Evolutionary conservation across 2,113 vertebrate species (phyloP).

Genomic region (Cryptomyrus ogoouensis): DNA sequence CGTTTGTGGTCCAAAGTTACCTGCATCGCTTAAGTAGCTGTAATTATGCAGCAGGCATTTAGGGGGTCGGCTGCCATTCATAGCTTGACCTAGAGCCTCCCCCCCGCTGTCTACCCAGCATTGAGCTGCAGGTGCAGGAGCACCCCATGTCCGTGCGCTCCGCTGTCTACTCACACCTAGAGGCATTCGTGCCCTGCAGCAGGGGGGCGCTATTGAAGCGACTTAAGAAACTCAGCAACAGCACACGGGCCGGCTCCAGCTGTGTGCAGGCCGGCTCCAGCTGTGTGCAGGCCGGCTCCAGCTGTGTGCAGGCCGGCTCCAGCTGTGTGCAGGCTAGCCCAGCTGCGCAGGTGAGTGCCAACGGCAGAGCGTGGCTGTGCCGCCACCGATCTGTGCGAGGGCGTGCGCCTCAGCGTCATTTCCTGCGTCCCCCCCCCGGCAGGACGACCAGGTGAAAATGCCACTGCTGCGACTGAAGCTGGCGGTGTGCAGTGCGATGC

Average conservation of each 20-base stretch:
- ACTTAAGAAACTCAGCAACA: constrained; percentile 77
- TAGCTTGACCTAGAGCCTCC: not conserved
- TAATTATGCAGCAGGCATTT: not conserved
- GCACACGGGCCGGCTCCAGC: constrained; percentile 68
- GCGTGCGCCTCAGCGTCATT: too few relatives aligned
- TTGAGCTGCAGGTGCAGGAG: constrained; percentile 80
- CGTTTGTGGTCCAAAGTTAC: not conserved
- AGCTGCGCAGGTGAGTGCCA: not conserved
- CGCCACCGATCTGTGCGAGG: not conserved
- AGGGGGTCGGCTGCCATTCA: not conserved
- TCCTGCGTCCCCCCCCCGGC: not conserved
- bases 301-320: constrained; percentile 46
- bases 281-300: not conserved
- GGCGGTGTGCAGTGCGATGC: constrained; percentile 89
- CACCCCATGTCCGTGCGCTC: constrained; percentile 60
- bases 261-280: not conserved
- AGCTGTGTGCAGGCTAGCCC: not conserved
- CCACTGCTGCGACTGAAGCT: constrained; percentile 80
- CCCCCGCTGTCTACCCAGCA: constrained; percentile 51
- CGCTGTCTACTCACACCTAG: constrained; percentile 72
- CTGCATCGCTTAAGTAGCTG: not conserved
- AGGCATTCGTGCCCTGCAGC: constrained; percentile 80
- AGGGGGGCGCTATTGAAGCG: constrained; percentile 78
- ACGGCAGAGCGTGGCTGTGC: not conserved
- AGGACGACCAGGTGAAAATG: constrained; percentile 73